Evolutionary conservation across 2,888 invertebrate species (phyloP).

Genomic region (Micoletzkya japonica): DNA sequence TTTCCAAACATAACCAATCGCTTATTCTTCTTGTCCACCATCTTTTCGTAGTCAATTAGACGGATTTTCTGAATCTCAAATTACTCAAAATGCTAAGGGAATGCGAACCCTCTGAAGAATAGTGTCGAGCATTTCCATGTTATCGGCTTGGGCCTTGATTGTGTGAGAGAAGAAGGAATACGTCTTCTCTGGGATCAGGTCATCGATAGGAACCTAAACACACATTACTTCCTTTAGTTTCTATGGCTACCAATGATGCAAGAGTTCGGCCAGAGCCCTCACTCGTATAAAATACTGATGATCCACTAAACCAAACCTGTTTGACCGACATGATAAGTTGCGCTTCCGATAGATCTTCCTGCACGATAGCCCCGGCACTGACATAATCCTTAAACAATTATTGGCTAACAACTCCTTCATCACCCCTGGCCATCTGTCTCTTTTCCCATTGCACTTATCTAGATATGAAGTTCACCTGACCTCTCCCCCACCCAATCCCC

Average conservation of each 20-base stretch:
- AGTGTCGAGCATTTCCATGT: conserved; percentile 94
- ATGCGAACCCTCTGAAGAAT: conserved; percentile 79
- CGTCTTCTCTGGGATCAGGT: conserved; percentile 90
- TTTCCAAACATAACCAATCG: conserved; percentile 97
- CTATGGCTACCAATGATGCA: too few relatives aligned
- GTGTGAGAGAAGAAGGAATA: conserved; percentile 99
- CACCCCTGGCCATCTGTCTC: neutral
- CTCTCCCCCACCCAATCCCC: too few relatives aligned
- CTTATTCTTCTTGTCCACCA: conserved; percentile 85
- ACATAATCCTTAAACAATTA: conserved; percentile 76
- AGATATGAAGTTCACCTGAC: too few relatives aligned
- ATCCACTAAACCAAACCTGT: conserved; percentile 70
- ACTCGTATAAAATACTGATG: neutral
- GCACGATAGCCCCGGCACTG: conserved; percentile 86
- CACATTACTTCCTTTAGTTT: too few relatives aligned
- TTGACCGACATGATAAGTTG: conserved; percentile 96
- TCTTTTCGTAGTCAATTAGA: conserved; percentile 93
- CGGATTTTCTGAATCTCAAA: conserved; percentile 78
- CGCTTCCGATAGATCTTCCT: conserved; percentile 94
- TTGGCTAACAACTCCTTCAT: conserved; percentile 5
- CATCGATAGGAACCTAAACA: conserved; percentile 72
- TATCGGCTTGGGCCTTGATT: conserved; percentile 96
- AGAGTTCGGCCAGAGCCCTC: too few relatives aligned
- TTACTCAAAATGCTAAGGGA: neutral
- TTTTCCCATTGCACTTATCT: neutral